phyloP scores from a whole-genome alignment of 2,888 invertebrate species.

The Druceiella hillmani region DNA sequence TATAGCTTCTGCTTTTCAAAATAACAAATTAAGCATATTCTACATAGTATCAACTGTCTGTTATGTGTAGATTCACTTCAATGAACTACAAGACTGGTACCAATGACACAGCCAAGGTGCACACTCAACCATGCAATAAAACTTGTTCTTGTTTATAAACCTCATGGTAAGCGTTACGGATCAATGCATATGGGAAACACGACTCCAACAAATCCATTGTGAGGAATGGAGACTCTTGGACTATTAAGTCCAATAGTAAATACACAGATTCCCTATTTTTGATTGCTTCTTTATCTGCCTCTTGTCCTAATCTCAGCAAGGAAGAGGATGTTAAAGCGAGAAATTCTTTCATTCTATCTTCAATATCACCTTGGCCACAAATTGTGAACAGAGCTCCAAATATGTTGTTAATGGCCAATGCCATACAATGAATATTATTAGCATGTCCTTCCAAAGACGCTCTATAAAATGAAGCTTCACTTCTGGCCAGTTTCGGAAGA shows the following conservation, averaged over 20 bases:
- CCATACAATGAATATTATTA: conserved; percentile 99
- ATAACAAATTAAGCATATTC: too few relatives aligned
- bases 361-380: conserved; percentile 93
- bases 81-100: too few relatives aligned
- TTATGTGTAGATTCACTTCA: too few relatives aligned
- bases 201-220: conserved; percentile 99
- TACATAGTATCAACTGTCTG: too few relatives aligned
- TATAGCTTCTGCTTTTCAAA: too few relatives aligned
- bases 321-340: conserved; percentile 91
- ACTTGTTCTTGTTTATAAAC: conserved; percentile 86
- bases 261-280: conserved; percentile 96
- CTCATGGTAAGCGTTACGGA: conserved; percentile 96
- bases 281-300: conserved; percentile 90
- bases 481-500: conserved; percentile 88
- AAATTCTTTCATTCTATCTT: conserved; percentile 97
- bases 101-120: too few relatives aligned
- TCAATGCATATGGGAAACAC: conserved; percentile 97
- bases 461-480: conserved; percentile 83
- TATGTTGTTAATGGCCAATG: conserved; percentile 91
- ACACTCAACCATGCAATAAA: conserved; percentile 45
- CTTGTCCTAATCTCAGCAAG: conserved; percentile 88
- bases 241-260: conserved; percentile 92
- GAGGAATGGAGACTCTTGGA: conserved; percentile 95
- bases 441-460: conserved; percentile 88
- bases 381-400: conserved; percentile 96